Conservation (phyloP, 2,888 invertebrate genomes). For the Dendrolimus houi region DNA sequence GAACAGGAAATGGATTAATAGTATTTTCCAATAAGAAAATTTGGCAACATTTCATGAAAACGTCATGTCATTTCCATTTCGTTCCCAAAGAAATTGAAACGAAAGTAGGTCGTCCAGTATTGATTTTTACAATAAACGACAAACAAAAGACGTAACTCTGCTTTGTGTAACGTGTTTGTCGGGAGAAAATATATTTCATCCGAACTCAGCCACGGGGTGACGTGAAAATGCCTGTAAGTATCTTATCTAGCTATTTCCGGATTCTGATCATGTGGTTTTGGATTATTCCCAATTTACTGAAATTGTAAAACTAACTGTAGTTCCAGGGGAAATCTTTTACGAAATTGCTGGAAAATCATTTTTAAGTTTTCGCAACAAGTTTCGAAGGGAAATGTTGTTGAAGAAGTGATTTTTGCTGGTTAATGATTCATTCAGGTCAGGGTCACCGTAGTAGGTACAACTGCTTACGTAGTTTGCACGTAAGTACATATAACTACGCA, state of each 20-base stretch:
- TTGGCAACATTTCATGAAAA: constrained; percentile 29
- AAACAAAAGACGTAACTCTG: constrained; percentile 41
- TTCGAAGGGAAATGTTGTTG: no score
- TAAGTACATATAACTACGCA: background rate
- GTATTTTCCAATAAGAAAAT: background rate
- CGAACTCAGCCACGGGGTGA: constrained; percentile 29
- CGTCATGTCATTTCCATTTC: constrained; percentile 43
- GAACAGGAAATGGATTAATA: background rate
- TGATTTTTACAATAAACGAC: constrained; percentile 59
- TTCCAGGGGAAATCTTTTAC: no score
- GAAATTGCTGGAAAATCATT: no score
- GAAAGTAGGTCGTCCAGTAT: constrained; percentile 62
- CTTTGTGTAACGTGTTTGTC: constrained; percentile 21
- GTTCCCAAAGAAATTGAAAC: constrained; percentile 37
- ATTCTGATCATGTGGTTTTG: constrained; percentile 3
- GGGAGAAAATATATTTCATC: constrained; percentile 20
- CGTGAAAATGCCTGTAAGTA: constrained; percentile 64
- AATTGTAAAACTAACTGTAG: no score
- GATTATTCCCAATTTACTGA: background rate
- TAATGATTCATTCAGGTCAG: background rate
- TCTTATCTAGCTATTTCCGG: constrained; percentile 46
- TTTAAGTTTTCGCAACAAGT: no score
- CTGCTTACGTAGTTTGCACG: background rate
- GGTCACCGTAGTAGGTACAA: background rate
- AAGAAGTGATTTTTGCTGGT: no score